These are phyloP conservation scores for Oryzias curvinotus DNA, from an alignment of 2,113 vertebrate species.

Conservation along the genomic window DNA sequence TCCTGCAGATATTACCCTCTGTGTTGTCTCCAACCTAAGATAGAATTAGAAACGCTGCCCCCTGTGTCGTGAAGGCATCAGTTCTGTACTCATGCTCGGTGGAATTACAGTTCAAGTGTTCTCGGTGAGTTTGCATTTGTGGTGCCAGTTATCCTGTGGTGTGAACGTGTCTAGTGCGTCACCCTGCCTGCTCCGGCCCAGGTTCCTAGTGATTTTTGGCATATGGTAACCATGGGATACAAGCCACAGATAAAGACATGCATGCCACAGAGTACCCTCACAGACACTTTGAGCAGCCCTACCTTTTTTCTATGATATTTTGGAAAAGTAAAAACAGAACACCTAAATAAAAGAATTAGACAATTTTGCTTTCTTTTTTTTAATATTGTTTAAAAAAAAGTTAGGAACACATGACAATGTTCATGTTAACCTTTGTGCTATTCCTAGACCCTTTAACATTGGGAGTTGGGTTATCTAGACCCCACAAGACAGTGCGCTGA, in stretches of 20 bases:
- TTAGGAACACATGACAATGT: background rate
- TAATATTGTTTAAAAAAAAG: background rate
- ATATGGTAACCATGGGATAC: conserved; percentile 79
- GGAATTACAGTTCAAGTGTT: conserved; percentile 21
- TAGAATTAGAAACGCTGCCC: conserved; percentile 59
- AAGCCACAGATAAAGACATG: conserved; percentile 58
- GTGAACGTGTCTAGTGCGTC: conserved; percentile 72
- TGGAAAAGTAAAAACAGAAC: background rate
- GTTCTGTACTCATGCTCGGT: conserved; percentile 25
- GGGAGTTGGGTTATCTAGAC: too few species aligned
- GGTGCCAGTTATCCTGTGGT: conserved; percentile 67
- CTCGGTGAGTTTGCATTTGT: conserved; percentile 21
- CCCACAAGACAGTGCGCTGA: too few species aligned
- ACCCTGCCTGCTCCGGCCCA: conserved; percentile 66
- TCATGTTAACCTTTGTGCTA: too few species aligned
- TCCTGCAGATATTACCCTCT: conserved; percentile 68
- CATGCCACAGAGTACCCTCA: conserved; percentile 54
- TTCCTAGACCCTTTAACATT: too few species aligned
- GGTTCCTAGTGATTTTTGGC: conserved; percentile 69
- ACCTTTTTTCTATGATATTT: background rate
- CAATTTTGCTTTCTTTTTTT: too few species aligned
- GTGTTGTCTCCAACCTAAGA: conserved; percentile 54
- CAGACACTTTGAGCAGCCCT: conserved; percentile 3
- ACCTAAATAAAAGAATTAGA: background rate
- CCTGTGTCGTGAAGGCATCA: conserved; percentile 28